Base-by-base conservation (phyloP, 2,797 vertebrate species). In the Poeciliopsis gracilis region DNA sequence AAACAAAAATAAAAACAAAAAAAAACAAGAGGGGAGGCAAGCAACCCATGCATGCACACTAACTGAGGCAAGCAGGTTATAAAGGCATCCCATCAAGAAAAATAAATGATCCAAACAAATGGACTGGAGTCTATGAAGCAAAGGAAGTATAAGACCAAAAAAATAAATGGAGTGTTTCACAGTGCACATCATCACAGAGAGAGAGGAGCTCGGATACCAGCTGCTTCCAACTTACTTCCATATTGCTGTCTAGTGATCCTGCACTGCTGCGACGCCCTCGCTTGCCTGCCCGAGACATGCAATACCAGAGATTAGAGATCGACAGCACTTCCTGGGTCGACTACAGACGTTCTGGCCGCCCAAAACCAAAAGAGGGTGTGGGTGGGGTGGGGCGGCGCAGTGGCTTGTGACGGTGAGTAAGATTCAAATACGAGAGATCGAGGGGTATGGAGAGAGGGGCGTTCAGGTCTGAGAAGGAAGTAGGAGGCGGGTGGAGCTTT, bases 211-310 rank as follows among this genome's bases (percentile, higher is more conserved):
- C 95, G 96, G 96, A 96, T 95, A 95, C 94, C 96, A 95, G 95
- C 95, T 92, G 94, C 97, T 97, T 97, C 97, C 97, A 97, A 99
- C 97, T 99, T 99, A 98, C 98, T 98, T 99, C 98, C 97, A 99
- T 97, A 98, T 98, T 98, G 98, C 97, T 99, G 97, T 99, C 98
- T 99, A 99, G 97, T 95, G 98, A 99, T 98, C 98, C 98, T 97
- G 98, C 97, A 98, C 98, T 99, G 97, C 97, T 98, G 96, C 97
- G 97, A 87, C 97, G 97, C 95, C 98, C 97, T 94, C 97, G 97
- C 97, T 99, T 99, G 97, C 98, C 98, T 99, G 98, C 97, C 97
- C 98, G 97, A 97, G 97, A 99, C 98, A 99, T 98, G 98, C 97
- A 98, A 99, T 96, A 98, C 97, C 97, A 99, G 93, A 99, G 96